Conservation (phyloP, 2,797 vertebrate species). For the Numenius phaeopus region DNA sequence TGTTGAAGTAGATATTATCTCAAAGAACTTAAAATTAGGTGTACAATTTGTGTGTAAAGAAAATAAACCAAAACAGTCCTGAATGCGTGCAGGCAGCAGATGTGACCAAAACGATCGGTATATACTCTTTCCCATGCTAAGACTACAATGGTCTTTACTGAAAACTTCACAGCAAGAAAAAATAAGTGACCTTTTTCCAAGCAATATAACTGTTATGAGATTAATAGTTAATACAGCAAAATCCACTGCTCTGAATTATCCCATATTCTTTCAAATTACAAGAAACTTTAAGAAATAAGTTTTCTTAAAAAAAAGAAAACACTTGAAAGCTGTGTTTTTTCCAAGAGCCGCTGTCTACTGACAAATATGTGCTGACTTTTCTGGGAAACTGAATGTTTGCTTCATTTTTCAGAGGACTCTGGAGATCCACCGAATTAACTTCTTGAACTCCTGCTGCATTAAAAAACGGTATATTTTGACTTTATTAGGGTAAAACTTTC, state of each 20-base stretch:
- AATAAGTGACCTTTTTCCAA: neutral
- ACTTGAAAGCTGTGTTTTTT: neutral
- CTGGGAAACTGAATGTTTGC: neutral
- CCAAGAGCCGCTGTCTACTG: neutral
- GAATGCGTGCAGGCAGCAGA: conserved; percentile 38
- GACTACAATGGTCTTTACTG: neutral
- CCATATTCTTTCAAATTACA: neutral
- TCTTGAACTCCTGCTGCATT: neutral
- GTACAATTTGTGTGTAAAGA: conserved; percentile 16
- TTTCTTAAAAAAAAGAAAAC: neutral
- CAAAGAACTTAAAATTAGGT: conserved; percentile 77
- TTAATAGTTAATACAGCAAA: neutral
- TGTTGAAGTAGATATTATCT: conserved; percentile 84
- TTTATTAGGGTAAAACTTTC: neutral
- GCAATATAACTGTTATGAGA: neutral
- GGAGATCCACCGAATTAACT: neutral
- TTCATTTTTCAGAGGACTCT: neutral
- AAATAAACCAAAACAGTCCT: neutral
- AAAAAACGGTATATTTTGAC: neutral
- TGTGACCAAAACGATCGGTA: neutral
- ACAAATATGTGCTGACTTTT: neutral
- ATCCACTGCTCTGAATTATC: neutral
- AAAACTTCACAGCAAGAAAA: neutral
- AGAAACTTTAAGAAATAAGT: neutral
- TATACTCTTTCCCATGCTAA: neutral